phyloP scores from a whole-genome alignment of 2,113 vertebrate genomes.

The Tragelaphus imberbis region DNA sequence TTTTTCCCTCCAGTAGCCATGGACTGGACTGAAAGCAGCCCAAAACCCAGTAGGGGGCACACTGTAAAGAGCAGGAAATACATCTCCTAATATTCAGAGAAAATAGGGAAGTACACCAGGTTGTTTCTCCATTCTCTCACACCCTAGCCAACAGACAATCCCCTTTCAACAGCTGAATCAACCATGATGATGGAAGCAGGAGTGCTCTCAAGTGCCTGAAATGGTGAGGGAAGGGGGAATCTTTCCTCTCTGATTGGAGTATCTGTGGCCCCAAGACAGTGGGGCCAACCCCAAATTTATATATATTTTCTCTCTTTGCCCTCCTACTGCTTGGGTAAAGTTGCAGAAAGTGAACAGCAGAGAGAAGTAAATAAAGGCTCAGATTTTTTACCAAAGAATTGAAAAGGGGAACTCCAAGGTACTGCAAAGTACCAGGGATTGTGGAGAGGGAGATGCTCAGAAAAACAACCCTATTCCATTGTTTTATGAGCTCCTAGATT shows the following conservation, averaged over 20 bases:
- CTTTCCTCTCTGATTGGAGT: not conserved
- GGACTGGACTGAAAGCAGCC: not conserved
- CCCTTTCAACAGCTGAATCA: not conserved
- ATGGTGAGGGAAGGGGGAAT: not conserved
- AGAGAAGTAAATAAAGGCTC: conserved; percentile 9
- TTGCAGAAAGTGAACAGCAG: not conserved
- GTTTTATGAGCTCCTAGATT: conserved; percentile 2
- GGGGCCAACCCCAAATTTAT: not conserved
- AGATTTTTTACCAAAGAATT: not conserved
- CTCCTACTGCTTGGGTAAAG: not conserved
- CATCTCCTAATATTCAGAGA: not conserved
- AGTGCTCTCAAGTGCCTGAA: not conserved
- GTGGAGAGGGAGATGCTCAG: not conserved
- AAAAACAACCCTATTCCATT: not conserved
- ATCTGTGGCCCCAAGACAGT: not conserved
- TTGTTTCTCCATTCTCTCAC: not conserved
- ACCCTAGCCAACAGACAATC: not conserved
- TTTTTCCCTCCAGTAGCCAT: not conserved
- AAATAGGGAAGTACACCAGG: not conserved
- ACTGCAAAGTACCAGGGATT: not conserved
- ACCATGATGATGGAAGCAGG: not conserved
- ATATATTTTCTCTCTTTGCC: not conserved
- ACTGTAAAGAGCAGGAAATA: not conserved
- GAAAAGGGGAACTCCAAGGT: not conserved
- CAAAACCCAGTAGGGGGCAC: not conserved